phyloP scores from a whole-genome alignment of 1,140 invertebrate genomes.

The Drosophila ananassae region DNA sequence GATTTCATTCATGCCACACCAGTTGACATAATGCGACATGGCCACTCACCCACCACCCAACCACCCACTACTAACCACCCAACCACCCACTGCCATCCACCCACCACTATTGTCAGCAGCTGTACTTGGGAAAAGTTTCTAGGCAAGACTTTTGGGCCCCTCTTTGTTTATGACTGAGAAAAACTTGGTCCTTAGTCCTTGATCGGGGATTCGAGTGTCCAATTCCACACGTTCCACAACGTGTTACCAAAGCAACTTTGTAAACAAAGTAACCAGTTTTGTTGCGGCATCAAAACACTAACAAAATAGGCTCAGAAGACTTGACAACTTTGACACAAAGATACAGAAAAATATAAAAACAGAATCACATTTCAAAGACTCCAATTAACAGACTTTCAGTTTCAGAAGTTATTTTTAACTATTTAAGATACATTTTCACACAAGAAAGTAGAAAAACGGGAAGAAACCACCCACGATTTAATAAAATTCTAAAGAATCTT shows the following conservation, averaged over 20 bases:
- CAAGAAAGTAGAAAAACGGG: too few relatives aligned
- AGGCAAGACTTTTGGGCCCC: slow-evolving; percentile 8
- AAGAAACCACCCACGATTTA: too few relatives aligned
- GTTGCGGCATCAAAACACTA: slow-evolving; percentile 10
- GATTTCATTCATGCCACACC: slow-evolving; percentile 70
- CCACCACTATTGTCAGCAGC: slow-evolving; percentile 11
- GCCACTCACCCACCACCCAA: slow-evolving; percentile 35
- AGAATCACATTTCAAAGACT: not conserved
- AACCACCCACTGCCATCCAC: not conserved
- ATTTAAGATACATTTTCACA: too few relatives aligned
- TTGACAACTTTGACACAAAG: not conserved
- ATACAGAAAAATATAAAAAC: slow-evolving; percentile 13
- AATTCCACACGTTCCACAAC: not conserved
- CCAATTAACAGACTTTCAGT: not conserved
- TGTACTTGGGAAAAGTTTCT: slow-evolving; percentile 35
- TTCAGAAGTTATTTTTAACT: too few relatives aligned
- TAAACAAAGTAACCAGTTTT: slow-evolving; percentile 18
- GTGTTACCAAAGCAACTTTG: slow-evolving; percentile 48
- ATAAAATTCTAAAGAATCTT: not conserved
- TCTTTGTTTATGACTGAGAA: slow-evolving; percentile 13
- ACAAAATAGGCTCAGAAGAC: slow-evolving; percentile 18
- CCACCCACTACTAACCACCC: not conserved
- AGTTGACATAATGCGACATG: slow-evolving; percentile 75
- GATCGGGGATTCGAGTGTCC: slow-evolving; percentile 11
- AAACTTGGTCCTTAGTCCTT: slow-evolving; percentile 27